phyloP scores from a whole-genome alignment of 2,888 invertebrate species.

The Fragum whitleyi region DNA sequence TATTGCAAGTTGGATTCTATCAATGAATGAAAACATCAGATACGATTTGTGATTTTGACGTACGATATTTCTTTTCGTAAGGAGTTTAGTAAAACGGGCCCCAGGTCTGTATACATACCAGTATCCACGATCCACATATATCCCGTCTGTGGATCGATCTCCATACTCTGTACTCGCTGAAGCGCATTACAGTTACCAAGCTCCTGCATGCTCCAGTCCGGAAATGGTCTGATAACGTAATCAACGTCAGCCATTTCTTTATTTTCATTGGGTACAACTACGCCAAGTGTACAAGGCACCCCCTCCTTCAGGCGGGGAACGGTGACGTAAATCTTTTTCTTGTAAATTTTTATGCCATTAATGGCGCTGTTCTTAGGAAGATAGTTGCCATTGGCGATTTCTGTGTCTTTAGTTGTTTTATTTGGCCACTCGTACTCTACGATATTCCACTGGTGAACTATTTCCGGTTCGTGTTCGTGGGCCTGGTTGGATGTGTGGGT shows the following conservation, averaged over 20 bases:
- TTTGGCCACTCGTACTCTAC: slow-evolving; percentile 76
- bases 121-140: slow-evolving; percentile 75
- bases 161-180: slow-evolving; percentile 72
- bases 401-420: slow-evolving; percentile 54
- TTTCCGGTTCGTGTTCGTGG: slow-evolving; percentile 30
- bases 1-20: too few relatives aligned
- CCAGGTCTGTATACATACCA: slow-evolving; percentile 48
- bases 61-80: too few relatives aligned
- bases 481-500: slow-evolving; percentile 1
- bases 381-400: slow-evolving; percentile 52
- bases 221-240: slow-evolving; percentile 65
- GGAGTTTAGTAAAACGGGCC: too few relatives aligned
- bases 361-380: slow-evolving; percentile 64
- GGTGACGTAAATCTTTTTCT: slow-evolving; percentile 65
- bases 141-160: slow-evolving; percentile 71
- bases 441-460: slow-evolving; percentile 70
- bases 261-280: slow-evolving; percentile 39
- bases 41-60: too few relatives aligned
- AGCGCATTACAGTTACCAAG: slow-evolving; percentile 66
- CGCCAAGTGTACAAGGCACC: slow-evolving; percentile 67
- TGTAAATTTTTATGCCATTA: slow-evolving; percentile 71
- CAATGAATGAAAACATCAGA: too few relatives aligned
- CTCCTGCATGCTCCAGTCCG: slow-evolving; percentile 67
- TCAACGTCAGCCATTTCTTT: slow-evolving; percentile 31
- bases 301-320: slow-evolving; percentile 68